phyloP scores from a whole-genome alignment of 2,797 vertebrate species.

The Karalla daura region DNA sequence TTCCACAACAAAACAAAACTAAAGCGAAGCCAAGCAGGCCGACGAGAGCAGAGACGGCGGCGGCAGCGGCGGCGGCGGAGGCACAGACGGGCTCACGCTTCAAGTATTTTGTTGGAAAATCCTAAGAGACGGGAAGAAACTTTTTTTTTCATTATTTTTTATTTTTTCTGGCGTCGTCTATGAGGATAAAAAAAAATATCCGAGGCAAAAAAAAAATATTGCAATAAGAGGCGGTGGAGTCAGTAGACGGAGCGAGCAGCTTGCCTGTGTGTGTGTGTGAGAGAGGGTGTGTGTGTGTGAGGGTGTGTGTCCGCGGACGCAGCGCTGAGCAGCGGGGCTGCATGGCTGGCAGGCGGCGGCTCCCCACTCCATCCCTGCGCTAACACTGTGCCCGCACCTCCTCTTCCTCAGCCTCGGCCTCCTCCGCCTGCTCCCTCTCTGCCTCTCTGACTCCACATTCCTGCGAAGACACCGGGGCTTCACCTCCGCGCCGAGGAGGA shows the following conservation, averaged over 20 bases:
- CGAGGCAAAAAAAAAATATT: slow-evolving; percentile 35
- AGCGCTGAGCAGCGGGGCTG: too few relatives aligned
- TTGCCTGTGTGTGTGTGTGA: too few relatives aligned
- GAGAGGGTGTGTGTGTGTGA: too few relatives aligned
- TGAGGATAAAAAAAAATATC: slow-evolving; percentile 63
- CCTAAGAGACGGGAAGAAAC: slow-evolving; percentile 71
- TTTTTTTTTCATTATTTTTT: slow-evolving; percentile 45
- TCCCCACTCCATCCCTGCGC: too few relatives aligned
- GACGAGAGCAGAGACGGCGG: slow-evolving; percentile 59
- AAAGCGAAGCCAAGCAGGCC: slow-evolving; percentile 49
- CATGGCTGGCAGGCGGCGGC: slow-evolving; percentile 61
- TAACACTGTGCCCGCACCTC: slow-evolving; percentile 59
- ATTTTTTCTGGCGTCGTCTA: slow-evolving; percentile 61
- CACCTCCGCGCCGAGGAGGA: slow-evolving; percentile 83
- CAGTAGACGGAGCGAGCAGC: slow-evolving; percentile 54
- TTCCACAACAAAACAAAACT: neutral
- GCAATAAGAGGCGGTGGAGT: slow-evolving; percentile 46
- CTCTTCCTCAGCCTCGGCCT: slow-evolving; percentile 72
- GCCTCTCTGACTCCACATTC: slow-evolving; percentile 79
- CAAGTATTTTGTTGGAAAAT: slow-evolving; percentile 79
- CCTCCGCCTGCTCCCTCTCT: slow-evolving; percentile 62
- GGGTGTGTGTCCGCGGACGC: too few relatives aligned
- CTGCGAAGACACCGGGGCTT: slow-evolving; percentile 77
- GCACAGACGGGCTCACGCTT: too few relatives aligned
- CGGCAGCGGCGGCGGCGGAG: too few relatives aligned